These are phyloP conservation scores for Arion vulgaris DNA, from an alignment of 1,140 invertebrate genomes.

Conservation along the genomic window DNA sequence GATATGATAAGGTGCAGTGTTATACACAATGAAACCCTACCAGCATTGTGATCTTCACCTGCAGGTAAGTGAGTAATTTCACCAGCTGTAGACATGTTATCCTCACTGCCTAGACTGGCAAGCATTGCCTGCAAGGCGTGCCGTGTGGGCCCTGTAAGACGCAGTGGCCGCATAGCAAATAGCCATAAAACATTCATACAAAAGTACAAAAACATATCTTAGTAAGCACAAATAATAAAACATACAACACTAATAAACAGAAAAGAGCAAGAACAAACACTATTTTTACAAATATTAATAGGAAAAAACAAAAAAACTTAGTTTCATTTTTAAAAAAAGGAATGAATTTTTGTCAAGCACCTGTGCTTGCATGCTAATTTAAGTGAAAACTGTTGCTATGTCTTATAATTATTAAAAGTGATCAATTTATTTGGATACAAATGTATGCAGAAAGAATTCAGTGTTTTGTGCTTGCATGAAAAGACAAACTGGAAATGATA, in stretches of 20 bases:
- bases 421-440: too few species aligned
- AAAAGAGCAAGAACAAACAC: neutral
- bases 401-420: too few species aligned
- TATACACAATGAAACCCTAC: neutral
- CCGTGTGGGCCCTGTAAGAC: slow-evolving; percentile 72
- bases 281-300: too few species aligned
- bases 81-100: slow-evolving; percentile 42
- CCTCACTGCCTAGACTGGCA: slow-evolving; percentile 68
- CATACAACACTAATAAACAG: neutral
- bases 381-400: too few species aligned
- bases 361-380: too few species aligned
- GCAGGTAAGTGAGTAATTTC: slow-evolving; percentile 23
- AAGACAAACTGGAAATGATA: neutral
- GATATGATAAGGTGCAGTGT: neutral
- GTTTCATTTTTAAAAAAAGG: too few species aligned
- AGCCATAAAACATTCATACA: slow-evolving; percentile 24
- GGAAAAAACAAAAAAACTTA: too few species aligned
- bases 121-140: slow-evolving; percentile 74
- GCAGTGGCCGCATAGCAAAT: slow-evolving; percentile 39
- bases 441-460: too few species aligned
- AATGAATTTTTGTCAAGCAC: too few species aligned
- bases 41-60: slow-evolving; percentile 7
- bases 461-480: too few species aligned
- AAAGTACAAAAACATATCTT: neutral
- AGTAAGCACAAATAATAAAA: neutral